phyloP scores from a whole-genome alignment of 1,140 invertebrate genomes.

The Tachypleus tridentatus region DNA sequence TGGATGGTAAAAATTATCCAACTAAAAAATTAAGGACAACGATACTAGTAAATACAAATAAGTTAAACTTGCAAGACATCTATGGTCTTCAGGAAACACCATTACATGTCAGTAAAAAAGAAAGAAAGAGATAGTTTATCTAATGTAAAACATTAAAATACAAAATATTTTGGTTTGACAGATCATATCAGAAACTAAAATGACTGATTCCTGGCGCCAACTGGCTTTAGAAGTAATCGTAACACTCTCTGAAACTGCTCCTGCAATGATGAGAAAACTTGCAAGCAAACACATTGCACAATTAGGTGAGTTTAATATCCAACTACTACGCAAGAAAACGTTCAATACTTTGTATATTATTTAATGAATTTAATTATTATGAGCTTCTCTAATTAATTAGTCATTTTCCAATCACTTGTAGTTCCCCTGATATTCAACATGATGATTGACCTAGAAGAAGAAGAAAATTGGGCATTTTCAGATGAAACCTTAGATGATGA shows the following conservation, averaged over 20 bases:
- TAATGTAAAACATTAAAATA: no score
- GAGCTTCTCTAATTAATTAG: neutral
- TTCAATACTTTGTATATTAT: no score
- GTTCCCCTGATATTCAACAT: constrained; percentile 77
- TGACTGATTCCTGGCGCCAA: constrained; percentile 76
- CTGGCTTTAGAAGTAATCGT: constrained; percentile 87
- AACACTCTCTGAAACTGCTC: constrained; percentile 84
- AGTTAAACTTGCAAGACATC: no score
- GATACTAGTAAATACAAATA: no score
- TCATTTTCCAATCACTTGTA: constrained; percentile 31
- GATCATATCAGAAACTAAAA: constrained; percentile 54
- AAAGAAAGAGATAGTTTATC: no score
- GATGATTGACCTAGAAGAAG: constrained; percentile 96
- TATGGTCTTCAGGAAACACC: no score
- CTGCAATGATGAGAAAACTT: constrained; percentile 88
- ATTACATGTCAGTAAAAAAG: no score
- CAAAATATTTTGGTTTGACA: constrained; percentile 18
- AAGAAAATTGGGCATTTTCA: constrained; percentile 64
- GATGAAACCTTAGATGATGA: constrained; percentile 69
- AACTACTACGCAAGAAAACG: neutral
- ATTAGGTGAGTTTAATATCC: constrained; percentile 16
- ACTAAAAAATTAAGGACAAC: no score
- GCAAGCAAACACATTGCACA: constrained; percentile 57
- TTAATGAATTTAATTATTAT: no score
- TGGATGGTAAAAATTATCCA: no score